Evolutionary conservation across 1,140 invertebrate genomes (phyloP), one percentile per base, ranked within the genome.

Genomic region (Micrasema minimum): DNA sequence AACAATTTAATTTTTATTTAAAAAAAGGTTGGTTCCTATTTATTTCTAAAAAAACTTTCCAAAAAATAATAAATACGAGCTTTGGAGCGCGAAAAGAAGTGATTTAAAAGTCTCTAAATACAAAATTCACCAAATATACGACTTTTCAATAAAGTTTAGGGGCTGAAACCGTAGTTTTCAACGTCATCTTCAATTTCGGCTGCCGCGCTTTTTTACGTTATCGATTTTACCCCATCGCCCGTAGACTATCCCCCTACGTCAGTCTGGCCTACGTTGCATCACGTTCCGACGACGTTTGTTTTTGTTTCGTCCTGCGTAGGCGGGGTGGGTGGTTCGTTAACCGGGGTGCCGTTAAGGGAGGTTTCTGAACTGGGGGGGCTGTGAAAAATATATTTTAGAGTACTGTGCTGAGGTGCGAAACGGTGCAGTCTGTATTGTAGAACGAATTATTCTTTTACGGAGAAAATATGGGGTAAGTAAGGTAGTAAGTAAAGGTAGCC

Each of bases 201-300:
- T 35, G 43, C 38, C 35, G 26, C 37, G 38, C 57, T 46, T 66
- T 66, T 66, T 59, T 45, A 66, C 62, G 69, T 71, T 71, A 66
- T 66, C 38, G 69, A 66, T 57, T 61, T 57, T 31, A n/a, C 61
- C 69, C 20, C 14, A 26, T 6, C 9, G 2, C 38, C 59, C 59
- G 11, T 12, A 0, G 16, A 3, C 38, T 20, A 18, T 22, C 22
- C 31, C 37, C 67, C 14, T 38, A 5, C 11, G 11, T 41, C 66
- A 69, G 72, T 74, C 72, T 74, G 72, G 72, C 72, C 72, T 73
- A 73, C 72, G 72, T 71, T 74, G 72, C 72, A 74, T 71, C 72
- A 73, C 72, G 72, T 67, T 69, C 66, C 31, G 64, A 64, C 68
- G 72, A 65, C 72, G 72, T 67, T 75, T 75, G 72, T 75, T 75